Conservation (phyloP, 2,113 vertebrate genomes). For the Sprattus sprattus region DNA sequence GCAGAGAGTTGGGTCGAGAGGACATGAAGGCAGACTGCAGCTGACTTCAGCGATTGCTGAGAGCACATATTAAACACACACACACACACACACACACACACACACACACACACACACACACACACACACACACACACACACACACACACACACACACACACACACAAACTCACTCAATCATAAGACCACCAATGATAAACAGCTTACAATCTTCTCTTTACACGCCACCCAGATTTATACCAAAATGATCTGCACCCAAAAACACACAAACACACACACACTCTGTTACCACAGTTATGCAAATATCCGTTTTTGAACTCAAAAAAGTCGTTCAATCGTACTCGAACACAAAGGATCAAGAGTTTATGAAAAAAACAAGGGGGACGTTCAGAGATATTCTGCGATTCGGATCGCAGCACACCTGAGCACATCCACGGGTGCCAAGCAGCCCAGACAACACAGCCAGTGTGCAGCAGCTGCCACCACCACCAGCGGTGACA, state of each 20-base stretch:
- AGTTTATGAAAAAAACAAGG: background rate
- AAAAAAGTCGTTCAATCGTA: background rate
- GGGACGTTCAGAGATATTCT: background rate
- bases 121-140: background rate
- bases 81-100: background rate
- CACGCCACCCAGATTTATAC: background rate
- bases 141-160: slow-evolving; percentile 6
- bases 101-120: too few relatives aligned
- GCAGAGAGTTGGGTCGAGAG: background rate
- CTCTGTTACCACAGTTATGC: background rate
- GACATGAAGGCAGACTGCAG: background rate
- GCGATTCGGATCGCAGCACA: background rate
- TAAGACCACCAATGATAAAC: background rate
- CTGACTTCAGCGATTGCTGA: background rate
- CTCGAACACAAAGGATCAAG: too few relatives aligned
- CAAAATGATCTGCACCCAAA: background rate
- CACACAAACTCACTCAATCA: background rate
- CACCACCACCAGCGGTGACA: background rate
- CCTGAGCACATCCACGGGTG: background rate
- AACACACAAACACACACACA: background rate
- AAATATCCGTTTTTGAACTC: background rate
- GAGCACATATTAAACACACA: background rate
- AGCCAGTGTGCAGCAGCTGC: background rate
- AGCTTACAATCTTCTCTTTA: background rate
- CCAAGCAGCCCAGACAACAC: slow-evolving; percentile 4